Conservation (phyloP, 2,113 vertebrate genomes). For the Gallinago paraguaiae region DNA sequence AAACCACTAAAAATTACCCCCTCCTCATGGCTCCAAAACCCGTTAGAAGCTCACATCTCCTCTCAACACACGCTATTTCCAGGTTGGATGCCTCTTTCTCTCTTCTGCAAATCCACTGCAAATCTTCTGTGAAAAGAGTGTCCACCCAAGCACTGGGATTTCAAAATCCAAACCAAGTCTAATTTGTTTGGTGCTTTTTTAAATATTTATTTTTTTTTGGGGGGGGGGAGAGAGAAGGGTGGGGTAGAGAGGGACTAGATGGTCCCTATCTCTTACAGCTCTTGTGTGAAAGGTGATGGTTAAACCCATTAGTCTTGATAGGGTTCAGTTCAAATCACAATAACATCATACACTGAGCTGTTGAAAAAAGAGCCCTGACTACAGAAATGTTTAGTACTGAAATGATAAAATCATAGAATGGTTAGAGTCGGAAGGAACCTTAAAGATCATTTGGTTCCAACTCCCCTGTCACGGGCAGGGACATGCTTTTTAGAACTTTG, state of each 20-base stretch:
- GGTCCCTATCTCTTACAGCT: background rate
- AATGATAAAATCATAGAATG: background rate
- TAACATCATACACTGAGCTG: background rate
- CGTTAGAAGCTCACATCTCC: background rate
- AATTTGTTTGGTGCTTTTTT: background rate
- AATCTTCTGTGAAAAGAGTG: background rate
- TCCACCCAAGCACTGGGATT: background rate
- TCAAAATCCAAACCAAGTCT: background rate
- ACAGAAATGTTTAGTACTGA: background rate
- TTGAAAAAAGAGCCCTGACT: background rate
- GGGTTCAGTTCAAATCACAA: background rate
- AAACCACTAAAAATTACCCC: background rate
- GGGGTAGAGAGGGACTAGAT: background rate
- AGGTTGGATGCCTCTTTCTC: background rate
- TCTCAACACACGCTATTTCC: background rate
- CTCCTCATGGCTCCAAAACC: background rate
- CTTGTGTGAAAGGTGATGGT: background rate
- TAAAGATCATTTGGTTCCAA: background rate
- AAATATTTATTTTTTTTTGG: background rate
- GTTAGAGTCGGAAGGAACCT: background rate
- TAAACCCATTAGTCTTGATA: background rate
- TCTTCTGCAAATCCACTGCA: background rate
- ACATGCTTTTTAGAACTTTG: background rate
- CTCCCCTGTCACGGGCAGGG: background rate
- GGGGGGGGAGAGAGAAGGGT: rapidly evolving